Conservation (phyloP, 2,797 vertebrate genomes). For the Toxotes lorentzi region DNA sequence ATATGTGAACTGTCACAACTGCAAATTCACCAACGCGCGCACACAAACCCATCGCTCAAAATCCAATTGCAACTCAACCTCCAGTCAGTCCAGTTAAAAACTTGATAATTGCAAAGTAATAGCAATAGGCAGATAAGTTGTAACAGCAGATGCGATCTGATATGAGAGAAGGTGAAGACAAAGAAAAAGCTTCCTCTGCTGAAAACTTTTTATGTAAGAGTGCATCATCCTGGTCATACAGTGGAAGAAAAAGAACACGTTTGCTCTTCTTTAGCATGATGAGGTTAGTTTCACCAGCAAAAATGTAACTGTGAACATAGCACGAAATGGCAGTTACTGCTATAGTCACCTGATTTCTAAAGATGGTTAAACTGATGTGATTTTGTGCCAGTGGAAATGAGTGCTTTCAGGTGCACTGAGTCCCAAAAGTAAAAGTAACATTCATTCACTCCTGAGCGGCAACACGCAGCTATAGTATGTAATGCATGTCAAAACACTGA, state of each 20-base stretch:
- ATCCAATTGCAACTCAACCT: constrained; percentile 74
- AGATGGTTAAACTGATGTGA: neutral
- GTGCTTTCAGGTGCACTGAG: neutral
- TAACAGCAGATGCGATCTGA: neutral
- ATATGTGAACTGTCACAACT: constrained; percentile 71
- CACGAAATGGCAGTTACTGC: neutral
- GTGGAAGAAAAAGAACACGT: neutral
- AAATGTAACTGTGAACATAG: neutral
- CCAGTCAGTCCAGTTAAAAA: constrained; percentile 58
- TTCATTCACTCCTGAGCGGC: neutral
- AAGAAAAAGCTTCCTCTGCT: neutral
- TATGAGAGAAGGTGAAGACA: neutral
- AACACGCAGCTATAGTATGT: no score
- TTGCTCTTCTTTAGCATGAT: neutral
- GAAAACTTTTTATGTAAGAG: neutral
- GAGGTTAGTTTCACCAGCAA: neutral
- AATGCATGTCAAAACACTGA: constrained; percentile 15
- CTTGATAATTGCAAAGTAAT: constrained; percentile 66
- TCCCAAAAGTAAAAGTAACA: neutral
- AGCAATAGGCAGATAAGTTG: constrained; percentile 27
- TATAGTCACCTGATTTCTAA: neutral
- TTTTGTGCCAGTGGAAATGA: neutral
- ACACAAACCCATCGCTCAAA: constrained; percentile 63
- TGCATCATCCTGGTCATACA: no score
- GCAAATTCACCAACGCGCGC: constrained; percentile 55